Percentiles rank a stretch among this genome's conserved stretches.
phyloP scores from a whole-genome alignment of 2,888 invertebrate species.

The Campoletis raptor region DNA sequence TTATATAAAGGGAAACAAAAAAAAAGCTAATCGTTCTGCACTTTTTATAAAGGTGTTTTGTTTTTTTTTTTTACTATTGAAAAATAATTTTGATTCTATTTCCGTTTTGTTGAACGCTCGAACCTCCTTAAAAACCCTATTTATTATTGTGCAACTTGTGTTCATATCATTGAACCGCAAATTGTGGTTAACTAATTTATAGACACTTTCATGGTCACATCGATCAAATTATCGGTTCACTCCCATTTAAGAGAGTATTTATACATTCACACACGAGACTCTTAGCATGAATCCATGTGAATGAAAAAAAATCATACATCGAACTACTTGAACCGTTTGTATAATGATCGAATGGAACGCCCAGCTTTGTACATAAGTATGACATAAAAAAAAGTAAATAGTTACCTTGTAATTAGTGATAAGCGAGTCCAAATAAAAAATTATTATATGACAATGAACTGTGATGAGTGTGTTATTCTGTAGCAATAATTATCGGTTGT shows the following conservation, averaged over 20 bases:
- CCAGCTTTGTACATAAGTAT: not conserved
- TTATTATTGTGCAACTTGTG: not conserved
- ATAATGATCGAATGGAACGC: not conserved
- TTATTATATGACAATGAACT: too few relatives aligned
- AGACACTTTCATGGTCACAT: not conserved
- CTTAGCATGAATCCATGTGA: not conserved
- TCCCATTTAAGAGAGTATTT: not conserved
- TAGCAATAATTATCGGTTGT: too few relatives aligned
- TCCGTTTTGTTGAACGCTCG: not conserved
- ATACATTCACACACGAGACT: not conserved
- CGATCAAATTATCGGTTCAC: not conserved
- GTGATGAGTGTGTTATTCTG: too few relatives aligned
- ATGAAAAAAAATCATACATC: not conserved
- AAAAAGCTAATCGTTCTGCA: not conserved
- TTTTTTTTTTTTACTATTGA: not conserved
- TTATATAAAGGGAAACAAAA: not conserved
- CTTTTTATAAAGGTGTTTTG: not conserved
- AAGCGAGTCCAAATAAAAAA: too few relatives aligned
- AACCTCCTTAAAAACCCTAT: not conserved
- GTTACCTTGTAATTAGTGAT: not conserved
- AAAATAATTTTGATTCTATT: not conserved
- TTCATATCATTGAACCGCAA: not conserved
- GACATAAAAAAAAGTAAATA: not conserved
- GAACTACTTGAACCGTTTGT: not conserved
- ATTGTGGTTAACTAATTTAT: not conserved